phyloP scores from a whole-genome alignment of 2,113 vertebrate species.

The Sturnira hondurensis region DNA sequence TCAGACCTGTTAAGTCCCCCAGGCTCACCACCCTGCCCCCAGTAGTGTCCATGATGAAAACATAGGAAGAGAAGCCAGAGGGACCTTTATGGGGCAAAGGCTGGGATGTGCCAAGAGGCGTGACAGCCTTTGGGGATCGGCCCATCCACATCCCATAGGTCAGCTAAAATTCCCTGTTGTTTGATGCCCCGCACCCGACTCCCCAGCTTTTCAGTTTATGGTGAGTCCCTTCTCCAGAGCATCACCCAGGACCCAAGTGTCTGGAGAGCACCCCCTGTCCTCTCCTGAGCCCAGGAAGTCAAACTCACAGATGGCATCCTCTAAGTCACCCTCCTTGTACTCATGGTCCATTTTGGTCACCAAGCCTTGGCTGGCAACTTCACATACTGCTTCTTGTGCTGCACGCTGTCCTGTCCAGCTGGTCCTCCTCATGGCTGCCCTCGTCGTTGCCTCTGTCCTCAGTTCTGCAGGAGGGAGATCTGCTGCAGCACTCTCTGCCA shows the following conservation, averaged over 20 bases:
- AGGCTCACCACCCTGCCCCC: conserved; percentile 91
- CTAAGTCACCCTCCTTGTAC: conserved; percentile 91
- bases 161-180: conserved; percentile 89
- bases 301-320: conserved; percentile 92
- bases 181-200: conserved; percentile 81
- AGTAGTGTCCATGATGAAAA: conserved; percentile 92
- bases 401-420: conserved; percentile 86
- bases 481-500: conserved; percentile 85
- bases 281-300: conserved; percentile 92
- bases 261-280: conserved; percentile 87
- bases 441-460: conserved; percentile 91
- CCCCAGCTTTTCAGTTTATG: conserved; percentile 87
- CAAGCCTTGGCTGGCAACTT: conserved; percentile 88
- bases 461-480: conserved; percentile 88
- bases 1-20: conserved; percentile 93
- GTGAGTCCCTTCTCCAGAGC: conserved; percentile 82
- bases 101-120: conserved; percentile 83
- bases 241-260: conserved; percentile 86
- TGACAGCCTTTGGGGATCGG: conserved; percentile 84
- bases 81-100: conserved; percentile 87
- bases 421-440: conserved; percentile 91
- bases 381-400: conserved; percentile 85
- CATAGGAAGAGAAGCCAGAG: conserved; percentile 90
- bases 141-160: conserved; percentile 81
- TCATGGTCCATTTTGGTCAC: conserved; percentile 89